Base-by-base conservation (phyloP, 1,140 invertebrate genomes). In the Euwallacea similis region DNA sequence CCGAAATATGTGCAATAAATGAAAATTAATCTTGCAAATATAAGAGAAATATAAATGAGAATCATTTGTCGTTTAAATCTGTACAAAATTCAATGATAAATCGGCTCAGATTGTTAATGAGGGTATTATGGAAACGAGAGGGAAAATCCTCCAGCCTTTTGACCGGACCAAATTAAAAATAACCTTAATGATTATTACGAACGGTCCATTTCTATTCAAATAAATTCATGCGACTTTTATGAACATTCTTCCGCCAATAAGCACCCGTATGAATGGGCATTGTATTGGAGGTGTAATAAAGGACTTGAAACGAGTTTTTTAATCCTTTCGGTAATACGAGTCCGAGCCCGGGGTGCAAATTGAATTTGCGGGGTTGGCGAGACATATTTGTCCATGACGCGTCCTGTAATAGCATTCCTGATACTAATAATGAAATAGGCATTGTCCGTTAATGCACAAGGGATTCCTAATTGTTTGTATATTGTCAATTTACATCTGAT, bases 401-500 rank as follows among this genome's bases (percentile, higher is more conserved):
- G 74, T 76, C 64, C 73, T 73, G 72, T 80, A 79, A 80, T 78
- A 76, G 76, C 79, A 79, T 80, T 80, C 76, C 77, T 77, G 75
- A 74, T 76, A 76, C 78, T 79, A 80, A 79, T 79, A 78, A 79
- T 77, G 76, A 76, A 77, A 78, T 76, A 76, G 74, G 74, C 78
- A 79, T 80, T 80, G 79, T 80, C 75, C 63, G 71, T 69, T 73
- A 71, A 73, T 73, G 71, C 71, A 75, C 75, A 74, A 76, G 76
- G 78, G 79, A 76, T 75, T 74, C 64, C 74, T 79, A 79, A 80
- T 80, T 80, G 78, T 80, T 80, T 80, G 78, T 79, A 77, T 77
- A 79, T 79, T 80, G 79, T 79, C 79, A 79, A 80, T 80, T 79
- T 80, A 75, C 78, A 80, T 80, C 65, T 78, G 77, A 80, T 80